Percentiles rank a stretch among this genome's conserved stretches.
Conservation (phyloP, 1,140 invertebrate genomes). For the Achroia grisella region DNA sequence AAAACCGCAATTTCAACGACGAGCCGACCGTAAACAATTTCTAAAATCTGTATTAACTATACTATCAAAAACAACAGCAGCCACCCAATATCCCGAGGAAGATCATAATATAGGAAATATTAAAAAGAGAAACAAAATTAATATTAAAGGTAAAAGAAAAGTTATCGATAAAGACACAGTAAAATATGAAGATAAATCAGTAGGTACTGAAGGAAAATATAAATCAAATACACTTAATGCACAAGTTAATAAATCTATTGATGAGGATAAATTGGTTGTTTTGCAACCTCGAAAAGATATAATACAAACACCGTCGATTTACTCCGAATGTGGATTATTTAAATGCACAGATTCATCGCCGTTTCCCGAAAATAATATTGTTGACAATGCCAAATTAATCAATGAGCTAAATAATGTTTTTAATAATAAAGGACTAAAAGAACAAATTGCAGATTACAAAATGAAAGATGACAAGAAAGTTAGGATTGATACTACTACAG, state of each 20-base stretch:
- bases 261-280: constrained; percentile 19
- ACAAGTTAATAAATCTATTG: constrained; percentile 2
- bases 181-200: too few species aligned
- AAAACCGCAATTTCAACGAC: constrained; percentile 19
- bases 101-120: neutral
- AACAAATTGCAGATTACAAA: too few species aligned
- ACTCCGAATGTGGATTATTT: constrained; percentile 17
- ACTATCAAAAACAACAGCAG: constrained; percentile 37
- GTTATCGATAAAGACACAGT: too few species aligned
- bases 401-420: too few species aligned
- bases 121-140: neutral
- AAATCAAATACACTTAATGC: constrained; percentile 32
- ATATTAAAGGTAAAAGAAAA: constrained; percentile 6
- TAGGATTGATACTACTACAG: too few species aligned
- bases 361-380: neutral
- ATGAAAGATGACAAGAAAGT: constrained; percentile 21
- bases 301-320: constrained; percentile 26
- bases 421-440: too few species aligned
- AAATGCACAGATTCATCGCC: constrained; percentile 7
- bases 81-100: constrained; percentile 32
- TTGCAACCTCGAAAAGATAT: constrained; percentile 35
- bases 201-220: constrained; percentile 10
- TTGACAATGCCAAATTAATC: too few species aligned
- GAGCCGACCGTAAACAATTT: constrained; percentile 26
- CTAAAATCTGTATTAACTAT: constrained; percentile 31